These are phyloP conservation scores for Neuroscelio doddi DNA, from an alignment of 2,888 invertebrate species.

Conservation along the genomic window DNA sequence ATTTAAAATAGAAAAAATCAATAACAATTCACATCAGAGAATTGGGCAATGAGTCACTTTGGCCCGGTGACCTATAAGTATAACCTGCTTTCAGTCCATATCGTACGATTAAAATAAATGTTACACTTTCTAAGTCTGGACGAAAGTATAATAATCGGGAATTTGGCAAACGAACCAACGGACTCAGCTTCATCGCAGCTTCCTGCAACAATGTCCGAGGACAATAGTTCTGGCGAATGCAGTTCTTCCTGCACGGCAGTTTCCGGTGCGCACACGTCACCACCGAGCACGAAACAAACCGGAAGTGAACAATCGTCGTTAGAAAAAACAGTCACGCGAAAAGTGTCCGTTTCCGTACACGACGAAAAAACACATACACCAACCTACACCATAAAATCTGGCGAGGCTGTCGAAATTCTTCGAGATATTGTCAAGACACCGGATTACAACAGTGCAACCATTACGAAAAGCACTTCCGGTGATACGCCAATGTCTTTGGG, in stretches of 20 bases:
- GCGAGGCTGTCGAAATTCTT: slow-evolving; percentile 54
- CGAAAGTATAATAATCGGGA: slow-evolving; percentile 75
- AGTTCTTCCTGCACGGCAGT: slow-evolving; percentile 57
- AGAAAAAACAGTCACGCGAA: slow-evolving; percentile 45
- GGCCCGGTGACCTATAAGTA: no score
- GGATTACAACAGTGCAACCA: slow-evolving; percentile 53
- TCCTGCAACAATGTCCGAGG: slow-evolving; percentile 46
- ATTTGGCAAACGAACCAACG: slow-evolving; percentile 50
- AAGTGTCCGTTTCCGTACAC: slow-evolving; percentile 66
- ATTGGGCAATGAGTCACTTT: no score
- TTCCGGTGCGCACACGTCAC: slow-evolving; percentile 55
- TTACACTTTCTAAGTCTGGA: slow-evolving; percentile 73
- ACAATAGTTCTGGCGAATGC: slow-evolving; percentile 65
- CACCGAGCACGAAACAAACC: slow-evolving; percentile 41
- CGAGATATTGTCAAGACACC: slow-evolving; percentile 48
- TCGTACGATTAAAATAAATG: background rate
- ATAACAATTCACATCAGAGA: no score
- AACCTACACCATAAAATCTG: slow-evolving; percentile 64
- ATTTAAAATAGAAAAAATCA: no score
- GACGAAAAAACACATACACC: slow-evolving; percentile 54
- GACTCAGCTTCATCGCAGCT: slow-evolving; percentile 49
- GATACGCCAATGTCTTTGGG: slow-evolving; percentile 71
- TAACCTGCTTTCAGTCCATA: no score
- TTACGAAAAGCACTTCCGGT: slow-evolving; percentile 73
- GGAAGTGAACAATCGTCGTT: slow-evolving; percentile 44